phyloP scores from a whole-genome alignment of 2,797 vertebrate species.

The Apodemus agrarius region DNA sequence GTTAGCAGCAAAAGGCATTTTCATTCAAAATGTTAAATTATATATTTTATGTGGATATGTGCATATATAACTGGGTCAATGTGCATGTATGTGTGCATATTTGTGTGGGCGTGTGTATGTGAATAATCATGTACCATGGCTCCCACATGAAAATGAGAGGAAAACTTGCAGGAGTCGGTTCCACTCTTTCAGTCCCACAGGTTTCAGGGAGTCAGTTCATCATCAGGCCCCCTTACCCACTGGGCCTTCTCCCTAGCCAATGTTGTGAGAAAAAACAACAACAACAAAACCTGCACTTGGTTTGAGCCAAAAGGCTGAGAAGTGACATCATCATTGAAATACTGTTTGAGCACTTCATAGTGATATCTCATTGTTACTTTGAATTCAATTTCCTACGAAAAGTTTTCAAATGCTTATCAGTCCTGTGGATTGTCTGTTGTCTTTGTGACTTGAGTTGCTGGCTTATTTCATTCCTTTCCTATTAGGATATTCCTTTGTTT shows the following conservation, averaged over 20 bases:
- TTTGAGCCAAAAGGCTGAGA: neutral
- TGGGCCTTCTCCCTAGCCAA: neutral
- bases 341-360: neutral
- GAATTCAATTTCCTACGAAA: constrained; percentile 11
- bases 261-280: neutral
- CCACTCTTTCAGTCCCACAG: neutral
- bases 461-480: neutral
- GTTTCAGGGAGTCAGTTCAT: neutral
- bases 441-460: neutral
- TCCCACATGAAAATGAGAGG: neutral
- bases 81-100: neutral
- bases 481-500: neutral
- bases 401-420: constrained; percentile 26
- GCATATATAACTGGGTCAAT: neutral
- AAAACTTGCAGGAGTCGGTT: neutral
- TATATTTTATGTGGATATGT: neutral
- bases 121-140: neutral
- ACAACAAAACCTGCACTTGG: neutral
- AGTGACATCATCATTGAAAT: neutral
- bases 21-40: neutral
- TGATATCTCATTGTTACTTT: constrained; percentile 26
- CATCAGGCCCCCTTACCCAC: neutral
- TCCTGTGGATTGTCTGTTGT: neutral
- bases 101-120: neutral
- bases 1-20: neutral